These are phyloP conservation scores for Lasioglossum oenotherae DNA, from an alignment of 2,888 invertebrate species.

Conservation along the genomic window DNA sequence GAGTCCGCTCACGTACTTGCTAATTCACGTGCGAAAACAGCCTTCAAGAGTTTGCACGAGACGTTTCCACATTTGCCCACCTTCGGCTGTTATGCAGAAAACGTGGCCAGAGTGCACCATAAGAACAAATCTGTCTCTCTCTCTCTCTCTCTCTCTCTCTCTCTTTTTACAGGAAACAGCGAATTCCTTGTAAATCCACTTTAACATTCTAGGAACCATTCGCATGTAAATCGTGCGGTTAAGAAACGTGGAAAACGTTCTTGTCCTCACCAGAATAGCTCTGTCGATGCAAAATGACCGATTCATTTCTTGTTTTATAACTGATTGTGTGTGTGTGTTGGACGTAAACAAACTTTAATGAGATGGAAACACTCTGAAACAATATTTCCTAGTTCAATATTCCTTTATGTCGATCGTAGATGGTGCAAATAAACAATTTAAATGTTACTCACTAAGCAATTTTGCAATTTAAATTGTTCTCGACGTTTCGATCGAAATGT, in stretches of 20 bases:
- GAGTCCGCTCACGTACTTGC: slow-evolving; percentile 23
- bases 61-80: background rate
- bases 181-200: background rate
- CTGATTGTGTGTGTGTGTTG: background rate
- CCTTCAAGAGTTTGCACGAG: background rate
- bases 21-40: slow-evolving; percentile 42
- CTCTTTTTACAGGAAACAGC: background rate
- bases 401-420: too few relatives aligned
- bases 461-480: too few relatives aligned
- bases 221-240: background rate
- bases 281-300: background rate
- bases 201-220: background rate
- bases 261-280: background rate
- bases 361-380: background rate
- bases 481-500: too few relatives aligned
- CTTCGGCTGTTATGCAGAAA: background rate
- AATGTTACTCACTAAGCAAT: too few relatives aligned
- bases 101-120: background rate
- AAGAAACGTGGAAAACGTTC: background rate
- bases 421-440: too few relatives aligned
- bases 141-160: too few relatives aligned
- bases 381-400: background rate
- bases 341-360: background rate
- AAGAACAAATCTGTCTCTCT: background rate
- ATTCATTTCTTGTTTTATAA: background rate